Evolutionary conservation across 2,888 invertebrate genomes (phyloP).

Genomic region (Mellilla xanthometata): DNA sequence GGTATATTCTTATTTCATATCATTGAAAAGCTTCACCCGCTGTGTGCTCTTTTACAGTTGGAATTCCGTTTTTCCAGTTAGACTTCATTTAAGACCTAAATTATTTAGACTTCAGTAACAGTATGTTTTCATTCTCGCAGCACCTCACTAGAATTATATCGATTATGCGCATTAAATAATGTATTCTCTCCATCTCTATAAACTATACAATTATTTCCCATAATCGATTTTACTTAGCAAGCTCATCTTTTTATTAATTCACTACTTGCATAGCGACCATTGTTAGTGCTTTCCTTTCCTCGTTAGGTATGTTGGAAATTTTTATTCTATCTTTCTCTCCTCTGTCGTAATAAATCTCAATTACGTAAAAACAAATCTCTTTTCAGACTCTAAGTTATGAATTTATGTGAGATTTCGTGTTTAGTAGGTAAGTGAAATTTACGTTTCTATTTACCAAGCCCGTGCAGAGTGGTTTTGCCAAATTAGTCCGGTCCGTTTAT

Average conservation of each 20-base stretch:
- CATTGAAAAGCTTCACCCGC: too few species aligned
- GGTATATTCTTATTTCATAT: too few species aligned
- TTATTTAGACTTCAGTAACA: too few species aligned
- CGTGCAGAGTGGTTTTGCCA: not conserved
- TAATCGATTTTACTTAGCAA: not conserved
- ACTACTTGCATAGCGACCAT: too few species aligned
- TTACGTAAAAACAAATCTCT: constrained; percentile 1
- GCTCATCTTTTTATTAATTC: not conserved
- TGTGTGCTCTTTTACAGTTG: too few species aligned
- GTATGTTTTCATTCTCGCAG: too few species aligned
- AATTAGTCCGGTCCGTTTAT: too few species aligned
- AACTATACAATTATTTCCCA: not conserved
- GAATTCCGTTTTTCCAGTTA: too few species aligned
- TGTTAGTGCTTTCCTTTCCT: not conserved
- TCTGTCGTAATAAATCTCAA: constrained; percentile 6
- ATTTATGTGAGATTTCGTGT: constrained; percentile 1
- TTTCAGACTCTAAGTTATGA: constrained; percentile 4
- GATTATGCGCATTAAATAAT: too few species aligned
- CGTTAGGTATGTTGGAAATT: not conserved
- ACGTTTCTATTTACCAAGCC: not conserved
- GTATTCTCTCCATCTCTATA: too few species aligned
- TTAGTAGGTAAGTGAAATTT: constrained; percentile 4
- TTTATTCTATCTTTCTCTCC: not conserved
- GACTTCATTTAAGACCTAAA: too few species aligned
- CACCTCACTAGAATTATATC: too few species aligned